Percentiles rank a stretch among this genome's conserved stretches.
phyloP scores from a whole-genome alignment of 2,113 vertebrate genomes.

The Triplophysa dalaica region DNA sequence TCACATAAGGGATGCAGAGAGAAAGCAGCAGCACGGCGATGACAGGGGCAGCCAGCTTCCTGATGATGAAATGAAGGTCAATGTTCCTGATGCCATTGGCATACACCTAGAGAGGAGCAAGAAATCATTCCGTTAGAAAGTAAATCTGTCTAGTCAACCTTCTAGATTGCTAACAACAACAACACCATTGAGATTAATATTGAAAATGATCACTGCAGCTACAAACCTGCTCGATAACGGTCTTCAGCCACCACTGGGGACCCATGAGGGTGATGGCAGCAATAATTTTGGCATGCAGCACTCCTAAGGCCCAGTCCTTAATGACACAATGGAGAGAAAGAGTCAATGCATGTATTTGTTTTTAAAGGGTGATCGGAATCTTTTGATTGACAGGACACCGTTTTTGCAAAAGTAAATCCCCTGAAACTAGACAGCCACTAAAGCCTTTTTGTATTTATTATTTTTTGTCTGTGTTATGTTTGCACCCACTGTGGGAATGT shows the following conservation, averaged over 20 bases:
- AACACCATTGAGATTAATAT: neutral
- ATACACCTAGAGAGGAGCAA: constrained; percentile 79
- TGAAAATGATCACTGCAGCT: neutral
- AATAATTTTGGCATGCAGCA: constrained; percentile 99
- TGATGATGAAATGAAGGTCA: constrained; percentile 95
- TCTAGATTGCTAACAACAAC: neutral
- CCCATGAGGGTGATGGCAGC: constrained; percentile 98
- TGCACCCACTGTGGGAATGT: too few species aligned
- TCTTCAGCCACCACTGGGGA: constrained; percentile 99
- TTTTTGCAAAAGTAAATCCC: too few species aligned
- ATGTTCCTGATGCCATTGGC: constrained; percentile 99
- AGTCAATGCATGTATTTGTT: neutral
- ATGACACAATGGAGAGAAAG: neutral
- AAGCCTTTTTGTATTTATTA: too few species aligned
- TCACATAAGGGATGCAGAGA: constrained; percentile 91
- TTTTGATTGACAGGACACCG: neutral
- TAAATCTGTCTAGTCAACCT: neutral
- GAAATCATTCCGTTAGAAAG: neutral
- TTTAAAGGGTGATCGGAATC: neutral
- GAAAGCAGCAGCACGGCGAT: constrained; percentile 93
- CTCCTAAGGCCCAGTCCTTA: constrained; percentile 98
- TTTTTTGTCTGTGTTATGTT: too few species aligned
- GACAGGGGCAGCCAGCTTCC: constrained; percentile 91
- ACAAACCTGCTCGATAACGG: constrained; percentile 93
- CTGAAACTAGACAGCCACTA: too few species aligned